A percentile compares a stretch with the other conserved stretches of the same genome.
Evolutionary conservation across 2,797 vertebrate species (phyloP).

Genomic region (Microctenopoma steveboyesi): DNA sequence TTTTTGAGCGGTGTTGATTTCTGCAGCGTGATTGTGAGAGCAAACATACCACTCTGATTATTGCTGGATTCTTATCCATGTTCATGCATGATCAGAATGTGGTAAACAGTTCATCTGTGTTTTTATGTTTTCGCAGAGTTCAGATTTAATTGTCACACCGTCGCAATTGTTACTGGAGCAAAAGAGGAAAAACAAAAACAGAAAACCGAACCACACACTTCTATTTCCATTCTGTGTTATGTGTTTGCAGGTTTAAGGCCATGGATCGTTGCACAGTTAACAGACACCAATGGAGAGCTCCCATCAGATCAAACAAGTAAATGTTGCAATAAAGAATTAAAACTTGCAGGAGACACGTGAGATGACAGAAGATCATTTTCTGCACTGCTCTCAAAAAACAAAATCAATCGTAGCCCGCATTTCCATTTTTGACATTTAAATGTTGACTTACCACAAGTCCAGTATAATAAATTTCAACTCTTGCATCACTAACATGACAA

Average conservation of each 20-base stretch:
- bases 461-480: constrained; percentile 17
- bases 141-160: constrained; percentile 66
- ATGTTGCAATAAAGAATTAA: constrained; percentile 61
- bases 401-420: constrained; percentile 32
- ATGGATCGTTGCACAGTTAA: not conserved
- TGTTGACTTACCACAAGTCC: constrained; percentile 29
- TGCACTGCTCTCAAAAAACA: constrained; percentile 30
- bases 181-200: constrained; percentile 10
- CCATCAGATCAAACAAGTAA: constrained; percentile 52
- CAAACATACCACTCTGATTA: constrained; percentile 61
- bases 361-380: constrained; percentile 43
- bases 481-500: constrained; percentile 26
- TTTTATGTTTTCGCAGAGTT: constrained; percentile 67
- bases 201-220: not conserved
- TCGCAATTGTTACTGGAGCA: constrained; percentile 6
- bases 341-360: constrained; percentile 38
- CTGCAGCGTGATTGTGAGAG: constrained; percentile 68
- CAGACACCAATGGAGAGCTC: constrained; percentile 31
- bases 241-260: constrained; percentile 40
- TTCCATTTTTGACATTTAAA: constrained; percentile 48
- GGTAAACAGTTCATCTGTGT: constrained; percentile 65
- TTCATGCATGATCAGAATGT: constrained; percentile 67
- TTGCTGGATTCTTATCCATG: constrained; percentile 57
- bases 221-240: constrained; percentile 54
- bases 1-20: constrained; percentile 64